phyloP scores from a whole-genome alignment of 64 coral and sea anemone genomes.

The Porites australiensis region DNA sequence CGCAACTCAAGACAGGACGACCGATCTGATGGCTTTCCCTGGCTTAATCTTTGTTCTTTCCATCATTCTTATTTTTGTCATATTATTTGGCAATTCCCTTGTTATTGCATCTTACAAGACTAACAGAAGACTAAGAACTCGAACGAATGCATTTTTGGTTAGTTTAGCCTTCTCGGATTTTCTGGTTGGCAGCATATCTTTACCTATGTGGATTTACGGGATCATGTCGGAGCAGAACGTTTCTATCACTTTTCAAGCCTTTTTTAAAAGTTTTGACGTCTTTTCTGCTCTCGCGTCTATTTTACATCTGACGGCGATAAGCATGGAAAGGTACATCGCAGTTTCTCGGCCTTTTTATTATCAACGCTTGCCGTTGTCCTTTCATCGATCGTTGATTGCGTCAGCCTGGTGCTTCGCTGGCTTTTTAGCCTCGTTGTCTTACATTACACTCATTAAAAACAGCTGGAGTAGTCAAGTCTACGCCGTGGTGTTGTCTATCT shows the following conservation, averaged over 20 bases:
- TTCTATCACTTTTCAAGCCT: slow-evolving; percentile 19
- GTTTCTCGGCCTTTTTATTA: slow-evolving; percentile 81
- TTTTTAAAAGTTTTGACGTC: slow-evolving; percentile 68
- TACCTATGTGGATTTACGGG: slow-evolving; percentile 82
- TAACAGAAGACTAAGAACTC: slow-evolving; percentile 65
- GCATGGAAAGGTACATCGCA: slow-evolving; percentile 34
- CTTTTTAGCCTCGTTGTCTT: slow-evolving; percentile 16
- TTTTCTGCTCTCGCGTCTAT: slow-evolving; percentile 73
- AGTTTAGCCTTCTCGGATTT: slow-evolving; percentile 79
- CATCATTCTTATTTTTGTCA: slow-evolving; percentile 49
- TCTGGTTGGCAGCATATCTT: slow-evolving; percentile 71
- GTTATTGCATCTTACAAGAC: slow-evolving; percentile 62
- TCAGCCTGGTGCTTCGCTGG: slow-evolving; percentile 62
- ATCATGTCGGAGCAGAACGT: slow-evolving; percentile 28
- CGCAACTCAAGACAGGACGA: background rate
- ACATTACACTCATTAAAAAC: background rate
- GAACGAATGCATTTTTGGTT: slow-evolving; percentile 77
- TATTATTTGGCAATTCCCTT: slow-evolving; percentile 66
- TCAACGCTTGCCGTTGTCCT: slow-evolving; percentile 9
- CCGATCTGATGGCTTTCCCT: background rate
- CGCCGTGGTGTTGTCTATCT: background rate
- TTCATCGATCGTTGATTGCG: slow-evolving; percentile 62
- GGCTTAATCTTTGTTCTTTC: background rate
- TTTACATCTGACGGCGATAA: slow-evolving; percentile 75
- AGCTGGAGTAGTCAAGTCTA: background rate